Conservation (phyloP, 2,888 invertebrate species). For the Drosophila infuscata region DNA sequence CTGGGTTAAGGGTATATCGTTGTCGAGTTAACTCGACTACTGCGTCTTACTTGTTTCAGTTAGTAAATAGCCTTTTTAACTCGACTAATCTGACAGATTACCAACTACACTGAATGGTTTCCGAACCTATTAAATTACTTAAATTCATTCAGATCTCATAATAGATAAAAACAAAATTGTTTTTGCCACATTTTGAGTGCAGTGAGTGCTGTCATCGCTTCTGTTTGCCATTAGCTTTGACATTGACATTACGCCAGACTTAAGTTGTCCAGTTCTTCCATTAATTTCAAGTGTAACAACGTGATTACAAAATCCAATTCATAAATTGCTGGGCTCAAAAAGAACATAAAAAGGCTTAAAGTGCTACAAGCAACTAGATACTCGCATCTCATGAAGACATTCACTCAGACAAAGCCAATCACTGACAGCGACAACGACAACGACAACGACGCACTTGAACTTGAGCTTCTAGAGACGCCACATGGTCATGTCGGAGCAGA, state of each 20-base stretch:
- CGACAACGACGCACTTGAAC: constrained; percentile 64
- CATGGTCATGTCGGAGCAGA: constrained; percentile 33
- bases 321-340: constrained; percentile 40
- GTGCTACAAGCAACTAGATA: constrained; percentile 34
- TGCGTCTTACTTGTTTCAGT: too few relatives aligned
- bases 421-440: constrained; percentile 21
- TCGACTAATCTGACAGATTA: neutral
- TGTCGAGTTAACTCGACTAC: too few relatives aligned
- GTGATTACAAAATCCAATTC: constrained; percentile 36
- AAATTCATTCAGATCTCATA: too few relatives aligned
- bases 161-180: neutral
- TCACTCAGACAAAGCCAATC: constrained; percentile 59
- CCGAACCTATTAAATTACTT: neutral
- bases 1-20: too few relatives aligned
- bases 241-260: constrained; percentile 62
- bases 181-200: neutral
- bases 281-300: constrained; percentile 35
- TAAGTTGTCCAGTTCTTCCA: constrained; percentile 21
- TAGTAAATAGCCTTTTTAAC: neutral
- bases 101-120: neutral
- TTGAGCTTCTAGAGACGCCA: constrained; percentile 59
- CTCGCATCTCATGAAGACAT: constrained; percentile 28
- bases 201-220: constrained; percentile 20
- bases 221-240: constrained; percentile 36
- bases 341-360: constrained; percentile 70